Base-by-base conservation (phyloP, 2,113 vertebrate species). In the Puntigrus tetrazona region DNA sequence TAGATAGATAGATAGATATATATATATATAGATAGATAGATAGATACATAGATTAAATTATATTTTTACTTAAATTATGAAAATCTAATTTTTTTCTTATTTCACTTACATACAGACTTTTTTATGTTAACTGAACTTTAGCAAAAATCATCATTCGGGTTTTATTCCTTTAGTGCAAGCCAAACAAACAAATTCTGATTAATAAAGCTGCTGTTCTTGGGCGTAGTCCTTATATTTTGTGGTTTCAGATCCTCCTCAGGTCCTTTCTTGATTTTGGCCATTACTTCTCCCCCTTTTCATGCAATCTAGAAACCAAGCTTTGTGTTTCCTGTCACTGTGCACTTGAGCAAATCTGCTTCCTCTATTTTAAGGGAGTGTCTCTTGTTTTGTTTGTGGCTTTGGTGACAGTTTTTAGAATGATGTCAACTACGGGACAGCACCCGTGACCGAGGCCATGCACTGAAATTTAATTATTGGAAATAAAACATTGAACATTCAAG, bases 361-460 rank as follows among this genome's bases (percentile, higher is more conserved):
- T 65, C 63, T 87, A 82, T 87, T 63, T 73, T 16, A 16, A 82
- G 86, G 86, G 86, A 29, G 61, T 22, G 73, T 1, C 77, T 29
- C 55, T 1, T 16, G 50, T 18, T 50, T 27, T 0, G 3, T 50
- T 41, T 82, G 72, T 73, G 86, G 78, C 3, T 87, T 87, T 31
- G 10, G 52, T 34, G 41, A 1, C 67, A 45, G 31, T 72, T 76
- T 4, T 63, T 3, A 27, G 11, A 78, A 67, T 45, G 16, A 67
- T 67, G 20, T 57, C 52, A 57, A 9, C 52, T 57, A n/a, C 3
- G 52, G 52, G 22, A n/a, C 52, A n/a, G 22, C 22, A 57, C 52
- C 52, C 52, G 9, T 57, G 52, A 57, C 52, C n/a, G 31, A 29
- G 27, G 52, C 10, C 45, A 36, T 36, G 47, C 45, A 70, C 43